These are phyloP conservation scores for Propithecus deckenii DNA, from an alignment of 2,797 vertebrate species.

Conservation along the genomic window DNA sequence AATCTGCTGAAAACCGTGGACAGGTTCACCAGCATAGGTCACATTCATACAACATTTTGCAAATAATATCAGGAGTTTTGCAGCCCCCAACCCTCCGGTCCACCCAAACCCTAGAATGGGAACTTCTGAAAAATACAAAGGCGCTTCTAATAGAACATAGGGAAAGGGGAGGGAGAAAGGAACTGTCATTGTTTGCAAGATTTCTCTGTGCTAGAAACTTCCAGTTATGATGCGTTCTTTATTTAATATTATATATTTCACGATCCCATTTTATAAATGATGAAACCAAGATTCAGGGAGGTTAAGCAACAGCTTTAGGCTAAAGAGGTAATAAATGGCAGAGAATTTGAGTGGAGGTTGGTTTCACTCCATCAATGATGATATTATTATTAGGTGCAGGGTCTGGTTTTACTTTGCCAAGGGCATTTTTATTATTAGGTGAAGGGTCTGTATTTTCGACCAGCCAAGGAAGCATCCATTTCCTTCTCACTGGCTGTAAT, in stretches of 20 bases:
- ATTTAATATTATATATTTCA: background rate
- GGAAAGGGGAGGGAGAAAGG: background rate
- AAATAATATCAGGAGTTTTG: background rate
- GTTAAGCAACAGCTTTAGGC: background rate
- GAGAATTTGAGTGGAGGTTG: background rate
- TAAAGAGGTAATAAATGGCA: background rate
- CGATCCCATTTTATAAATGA: background rate
- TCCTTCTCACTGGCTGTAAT: background rate
- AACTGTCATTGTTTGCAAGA: background rate
- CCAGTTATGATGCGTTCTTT: background rate
- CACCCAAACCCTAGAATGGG: background rate
- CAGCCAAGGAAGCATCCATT: background rate
- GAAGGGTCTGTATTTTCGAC: constrained; percentile 19
- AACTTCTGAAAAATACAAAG: background rate
- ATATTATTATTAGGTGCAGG: background rate
- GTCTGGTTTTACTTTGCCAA: background rate
- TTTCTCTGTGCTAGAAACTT: background rate
- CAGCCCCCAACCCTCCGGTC: background rate
- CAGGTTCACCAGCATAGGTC: background rate
- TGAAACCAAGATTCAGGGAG: background rate
- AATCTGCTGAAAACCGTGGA: background rate
- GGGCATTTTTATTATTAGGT: background rate
- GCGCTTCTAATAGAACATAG: background rate
- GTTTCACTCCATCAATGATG: background rate
- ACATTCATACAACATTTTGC: background rate